Conservation (phyloP, 2,113 vertebrate genomes). For the Carlito syrichta region DNA sequence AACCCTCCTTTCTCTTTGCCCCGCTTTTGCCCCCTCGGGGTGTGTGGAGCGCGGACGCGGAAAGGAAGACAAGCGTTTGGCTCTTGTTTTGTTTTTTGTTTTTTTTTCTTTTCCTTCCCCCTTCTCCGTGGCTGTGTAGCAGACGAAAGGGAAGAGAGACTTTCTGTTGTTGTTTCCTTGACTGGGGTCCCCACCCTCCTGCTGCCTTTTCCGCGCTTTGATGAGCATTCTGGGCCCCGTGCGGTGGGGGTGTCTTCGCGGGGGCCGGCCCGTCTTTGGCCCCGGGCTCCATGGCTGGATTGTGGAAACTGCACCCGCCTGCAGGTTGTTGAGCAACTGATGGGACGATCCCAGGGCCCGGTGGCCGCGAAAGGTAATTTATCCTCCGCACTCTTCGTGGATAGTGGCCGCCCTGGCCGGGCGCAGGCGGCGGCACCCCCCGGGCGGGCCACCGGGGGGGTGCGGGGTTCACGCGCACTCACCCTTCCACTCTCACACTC, state of each 20-base stretch:
- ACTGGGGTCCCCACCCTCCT: slow-evolving; percentile 51
- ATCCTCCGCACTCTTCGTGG: slow-evolving; percentile 11
- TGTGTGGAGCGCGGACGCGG: slow-evolving; percentile 40
- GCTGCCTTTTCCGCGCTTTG: slow-evolving; percentile 17
- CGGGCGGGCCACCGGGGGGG: slow-evolving; percentile 25
- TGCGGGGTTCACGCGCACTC: slow-evolving; percentile 38
- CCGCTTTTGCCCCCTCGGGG: background rate
- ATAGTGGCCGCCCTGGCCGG: slow-evolving; percentile 3
- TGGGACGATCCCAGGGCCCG: slow-evolving; percentile 74
- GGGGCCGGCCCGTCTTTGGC: background rate
- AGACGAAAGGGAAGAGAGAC: slow-evolving; percentile 56
- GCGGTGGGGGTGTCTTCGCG: background rate
- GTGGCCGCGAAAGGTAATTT: slow-evolving; percentile 80
- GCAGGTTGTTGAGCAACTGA: slow-evolving; percentile 82
- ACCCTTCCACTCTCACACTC: slow-evolving; percentile 2
- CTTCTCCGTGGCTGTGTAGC: slow-evolving; percentile 46
- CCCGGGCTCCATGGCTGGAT: slow-evolving; percentile 77
- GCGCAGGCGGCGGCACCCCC: slow-evolving; percentile 9
- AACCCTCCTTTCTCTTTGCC: slow-evolving; percentile 31
- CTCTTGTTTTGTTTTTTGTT: no score
- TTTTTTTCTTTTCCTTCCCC: no score
- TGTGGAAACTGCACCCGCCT: slow-evolving; percentile 75
- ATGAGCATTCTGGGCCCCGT: background rate
- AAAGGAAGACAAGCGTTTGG: background rate
- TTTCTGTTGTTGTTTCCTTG: slow-evolving; percentile 53